phyloP scores from a whole-genome alignment of 92 coral and sea anemone genomes.

The Epizoanthus fatuus region DNA sequence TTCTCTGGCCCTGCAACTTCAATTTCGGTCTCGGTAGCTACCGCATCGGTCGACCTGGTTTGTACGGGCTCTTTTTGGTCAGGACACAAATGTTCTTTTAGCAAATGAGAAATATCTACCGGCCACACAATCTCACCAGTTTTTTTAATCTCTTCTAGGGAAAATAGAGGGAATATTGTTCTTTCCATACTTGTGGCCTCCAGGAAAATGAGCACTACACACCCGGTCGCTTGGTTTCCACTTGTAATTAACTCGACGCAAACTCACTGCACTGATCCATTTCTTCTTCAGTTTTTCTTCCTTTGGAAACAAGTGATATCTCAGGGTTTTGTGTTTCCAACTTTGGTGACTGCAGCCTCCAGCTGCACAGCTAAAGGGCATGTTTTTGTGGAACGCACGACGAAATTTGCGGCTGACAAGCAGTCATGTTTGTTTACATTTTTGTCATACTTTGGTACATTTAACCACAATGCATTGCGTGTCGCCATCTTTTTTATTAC shows the following conservation, averaged over 20 bases:
- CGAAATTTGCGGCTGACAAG: background rate
- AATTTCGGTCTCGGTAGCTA: background rate
- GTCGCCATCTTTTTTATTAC: no score
- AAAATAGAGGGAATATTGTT: constrained; percentile 62
- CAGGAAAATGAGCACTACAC: constrained; percentile 58
- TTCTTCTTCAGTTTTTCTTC: constrained; percentile 45
- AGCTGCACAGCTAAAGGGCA: constrained; percentile 32
- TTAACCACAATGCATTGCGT: no score
- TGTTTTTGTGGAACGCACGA: constrained; percentile 15
- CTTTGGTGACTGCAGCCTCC: constrained; percentile 20
- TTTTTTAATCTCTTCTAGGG: constrained; percentile 52
- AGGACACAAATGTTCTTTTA: constrained; percentile 19
- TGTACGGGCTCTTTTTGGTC: background rate
- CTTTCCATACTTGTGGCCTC: constrained; percentile 49
- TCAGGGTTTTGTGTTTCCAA: constrained; percentile 24
- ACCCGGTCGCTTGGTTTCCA: constrained; percentile 56
- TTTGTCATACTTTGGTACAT: no score
- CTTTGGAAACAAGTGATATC: constrained; percentile 27
- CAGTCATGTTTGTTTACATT: no score
- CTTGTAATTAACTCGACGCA: constrained; percentile 37
- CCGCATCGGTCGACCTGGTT: background rate
- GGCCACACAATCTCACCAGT: constrained; percentile 60
- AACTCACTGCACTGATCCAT: constrained; percentile 42
- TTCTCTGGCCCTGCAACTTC: constrained; percentile 17
- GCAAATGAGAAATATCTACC: constrained; percentile 49